Evolutionary conservation across 2,113 vertebrate genomes (phyloP).

Genomic region (Sturnira hondurensis): DNA sequence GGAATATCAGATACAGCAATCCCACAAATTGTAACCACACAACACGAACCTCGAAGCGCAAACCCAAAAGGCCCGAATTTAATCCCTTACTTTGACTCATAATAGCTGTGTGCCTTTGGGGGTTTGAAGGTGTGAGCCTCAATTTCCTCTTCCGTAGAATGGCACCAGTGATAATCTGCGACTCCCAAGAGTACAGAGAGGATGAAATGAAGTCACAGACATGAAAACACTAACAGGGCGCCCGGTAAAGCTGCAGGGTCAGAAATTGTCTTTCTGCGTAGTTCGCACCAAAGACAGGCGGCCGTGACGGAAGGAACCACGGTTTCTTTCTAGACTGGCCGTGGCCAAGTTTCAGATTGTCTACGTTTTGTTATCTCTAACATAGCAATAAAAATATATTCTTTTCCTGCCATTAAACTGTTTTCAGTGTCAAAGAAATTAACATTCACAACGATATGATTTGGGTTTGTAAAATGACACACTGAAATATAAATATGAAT

Average conservation of each 20-base stretch:
- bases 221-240: neutral
- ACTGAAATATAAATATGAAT: neutral
- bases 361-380: neutral
- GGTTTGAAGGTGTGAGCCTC: neutral
- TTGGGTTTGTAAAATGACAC: neutral
- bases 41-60: neutral
- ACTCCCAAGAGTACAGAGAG: neutral
- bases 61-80: neutral
- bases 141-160: neutral
- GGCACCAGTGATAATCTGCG: neutral
- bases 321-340: neutral
- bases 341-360: neutral
- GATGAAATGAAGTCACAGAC: neutral
- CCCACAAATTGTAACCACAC: neutral
- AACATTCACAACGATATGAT: neutral
- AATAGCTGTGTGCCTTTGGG: neutral
- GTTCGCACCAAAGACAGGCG: neutral
- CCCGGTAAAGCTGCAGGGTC: neutral
- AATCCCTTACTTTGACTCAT: neutral
- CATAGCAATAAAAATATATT: neutral
- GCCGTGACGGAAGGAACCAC: neutral
- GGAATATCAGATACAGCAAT: neutral
- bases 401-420: neutral
- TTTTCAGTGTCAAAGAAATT: neutral
- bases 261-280: neutral